Conservation (phyloP, 2,113 vertebrate genomes). For the Bubo bubo region DNA sequence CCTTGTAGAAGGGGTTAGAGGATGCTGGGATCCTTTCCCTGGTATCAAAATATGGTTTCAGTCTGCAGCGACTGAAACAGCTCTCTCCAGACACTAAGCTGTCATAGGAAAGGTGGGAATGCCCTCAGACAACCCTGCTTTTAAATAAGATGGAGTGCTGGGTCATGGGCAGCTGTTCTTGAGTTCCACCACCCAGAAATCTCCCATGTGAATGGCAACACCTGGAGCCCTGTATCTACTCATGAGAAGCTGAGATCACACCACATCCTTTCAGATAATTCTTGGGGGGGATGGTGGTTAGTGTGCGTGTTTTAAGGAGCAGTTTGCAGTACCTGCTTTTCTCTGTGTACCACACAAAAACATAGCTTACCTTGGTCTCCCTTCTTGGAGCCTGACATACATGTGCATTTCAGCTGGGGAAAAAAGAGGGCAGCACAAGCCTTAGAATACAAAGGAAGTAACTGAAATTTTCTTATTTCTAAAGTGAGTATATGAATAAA, state of each 20-base stretch:
- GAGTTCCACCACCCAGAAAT: not conserved
- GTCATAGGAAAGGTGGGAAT: not conserved
- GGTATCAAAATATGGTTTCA: not conserved
- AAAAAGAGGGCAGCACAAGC: rapidly evolving
- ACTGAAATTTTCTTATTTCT: not conserved
- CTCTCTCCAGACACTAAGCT: not conserved
- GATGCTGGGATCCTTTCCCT: not conserved
- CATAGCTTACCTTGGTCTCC: not conserved
- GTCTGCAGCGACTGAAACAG: not conserved
- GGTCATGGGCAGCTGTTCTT: not conserved
- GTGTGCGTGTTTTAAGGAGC: not conserved
- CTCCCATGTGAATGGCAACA: not conserved
- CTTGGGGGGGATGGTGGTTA: no score
- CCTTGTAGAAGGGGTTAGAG: not conserved
- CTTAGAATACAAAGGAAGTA: not conserved
- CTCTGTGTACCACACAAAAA: not conserved
- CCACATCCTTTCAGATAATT: not conserved
- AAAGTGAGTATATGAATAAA: not conserved
- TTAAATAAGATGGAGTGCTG: not conserved
- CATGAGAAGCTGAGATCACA: not conserved
- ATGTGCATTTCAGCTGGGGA: not conserved
- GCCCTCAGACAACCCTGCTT: not conserved
- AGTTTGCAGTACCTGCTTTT: not conserved
- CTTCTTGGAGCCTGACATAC: not conserved
- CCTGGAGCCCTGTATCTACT: not conserved